Base-by-base conservation (phyloP, 2,113 vertebrate species). In the Corvus hawaiiensis region DNA sequence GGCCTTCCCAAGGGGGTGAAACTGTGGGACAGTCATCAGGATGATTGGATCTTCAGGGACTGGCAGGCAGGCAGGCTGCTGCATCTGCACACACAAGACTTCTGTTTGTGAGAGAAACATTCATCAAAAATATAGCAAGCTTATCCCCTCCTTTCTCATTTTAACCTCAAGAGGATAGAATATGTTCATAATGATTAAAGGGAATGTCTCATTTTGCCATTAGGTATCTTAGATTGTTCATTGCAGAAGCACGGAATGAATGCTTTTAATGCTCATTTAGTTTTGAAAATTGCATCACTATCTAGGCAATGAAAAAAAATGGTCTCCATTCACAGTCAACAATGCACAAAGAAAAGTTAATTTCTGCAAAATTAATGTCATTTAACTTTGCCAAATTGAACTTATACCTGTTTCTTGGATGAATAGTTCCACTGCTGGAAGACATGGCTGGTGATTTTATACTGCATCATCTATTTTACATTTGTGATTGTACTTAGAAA, bases 211-310 rank as follows among this genome's bases (percentile, higher is more conserved):
- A 0, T 90, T 96, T 83, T 90, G 33, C 82, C 72, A 72, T 93
- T 91, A 86, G 32, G 59, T 85, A 46, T 90, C 87, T 86, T 63
- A 83, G 71, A 88, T 59, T 90, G 37, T 95, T 91, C 84, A 44
- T 71, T 94, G 79, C 79, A 90, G 79, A 90, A 85, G 67, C 72
- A 80, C 33, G 63, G 82, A 90, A 89, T 86, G 87, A 74, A 90
- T 84, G 79, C 61, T 94, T 93, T 93, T 84, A 96, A 94, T 97
- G 93, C 75, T 96, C 63, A 88, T 94, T 96, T 95, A 83, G 83
- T 83, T 95, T 90, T 90, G 85, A 94, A 94, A 96, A 96, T 95
- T 85, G 64, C 74, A 87, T 96, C 91, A 48, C 84, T 94, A 43
- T 94, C 76, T 94, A 76, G 74, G 87, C 94, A 94, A 92, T 91